phyloP scores from a whole-genome alignment of 2,888 invertebrate genomes.

The Abrostola tripartita region DNA sequence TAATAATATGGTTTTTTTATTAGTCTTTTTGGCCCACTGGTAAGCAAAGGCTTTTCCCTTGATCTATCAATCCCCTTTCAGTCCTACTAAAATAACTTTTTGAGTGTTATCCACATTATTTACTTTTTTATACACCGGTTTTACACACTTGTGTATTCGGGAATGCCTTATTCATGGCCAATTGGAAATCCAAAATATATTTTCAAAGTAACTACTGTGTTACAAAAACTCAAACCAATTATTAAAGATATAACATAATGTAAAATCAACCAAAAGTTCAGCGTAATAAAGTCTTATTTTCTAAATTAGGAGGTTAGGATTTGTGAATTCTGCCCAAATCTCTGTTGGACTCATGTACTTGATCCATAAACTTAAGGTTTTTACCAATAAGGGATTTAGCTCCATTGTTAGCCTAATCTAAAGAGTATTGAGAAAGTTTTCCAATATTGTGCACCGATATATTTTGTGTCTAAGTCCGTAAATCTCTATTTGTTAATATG shows the following conservation, averaged over 20 bases:
- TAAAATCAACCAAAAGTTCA: background rate
- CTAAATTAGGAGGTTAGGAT: background rate
- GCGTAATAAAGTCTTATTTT: background rate
- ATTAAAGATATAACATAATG: background rate
- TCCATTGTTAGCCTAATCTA: conserved; percentile 3
- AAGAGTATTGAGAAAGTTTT: conserved; percentile 18
- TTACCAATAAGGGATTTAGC: conserved; percentile 13
- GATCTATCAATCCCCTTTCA: too few relatives aligned
- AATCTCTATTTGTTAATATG: background rate
- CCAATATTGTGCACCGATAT: conserved; percentile 1
- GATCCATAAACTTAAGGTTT: conserved; percentile 8
- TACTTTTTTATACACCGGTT: too few relatives aligned
- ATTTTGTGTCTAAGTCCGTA: background rate
- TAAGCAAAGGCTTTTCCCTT: too few relatives aligned
- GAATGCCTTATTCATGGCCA: too few relatives aligned
- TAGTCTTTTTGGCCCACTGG: too few relatives aligned
- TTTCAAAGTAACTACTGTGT: too few relatives aligned
- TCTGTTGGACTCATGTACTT: background rate
- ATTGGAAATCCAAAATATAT: too few relatives aligned
- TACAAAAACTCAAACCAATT: background rate
- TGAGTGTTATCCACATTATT: too few relatives aligned
- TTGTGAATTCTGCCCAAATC: conserved; percentile 9
- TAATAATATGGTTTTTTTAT: too few relatives aligned
- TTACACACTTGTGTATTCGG: too few relatives aligned
- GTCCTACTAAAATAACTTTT: too few relatives aligned